Conservation (phyloP, 2,797 vertebrate genomes). For the Silurus aristotelis region DNA sequence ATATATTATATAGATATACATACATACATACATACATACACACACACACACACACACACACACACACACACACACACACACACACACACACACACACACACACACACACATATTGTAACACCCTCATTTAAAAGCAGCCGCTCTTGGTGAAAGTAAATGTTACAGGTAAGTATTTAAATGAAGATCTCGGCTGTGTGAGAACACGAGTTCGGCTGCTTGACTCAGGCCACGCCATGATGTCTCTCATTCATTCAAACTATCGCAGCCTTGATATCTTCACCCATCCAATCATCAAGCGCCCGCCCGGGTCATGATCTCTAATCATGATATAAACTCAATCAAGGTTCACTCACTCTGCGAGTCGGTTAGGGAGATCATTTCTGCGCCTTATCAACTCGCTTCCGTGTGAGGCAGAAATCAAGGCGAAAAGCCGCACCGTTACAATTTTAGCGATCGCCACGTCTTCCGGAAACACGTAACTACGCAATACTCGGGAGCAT, state of each 20-base stretch:
- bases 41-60: not conserved
- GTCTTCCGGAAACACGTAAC: conserved; percentile 87
- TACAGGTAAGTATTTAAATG: not conserved
- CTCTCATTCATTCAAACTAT: conserved; percentile 48
- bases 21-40: not conserved
- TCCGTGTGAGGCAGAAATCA: conserved; percentile 31
- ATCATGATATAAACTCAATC: conserved; percentile 57
- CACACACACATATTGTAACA: not conserved
- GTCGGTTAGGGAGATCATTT: conserved; percentile 93
- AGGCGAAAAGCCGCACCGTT: conserved; percentile 63
- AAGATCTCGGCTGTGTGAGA: not conserved
- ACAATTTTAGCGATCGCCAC: conserved; percentile 79
- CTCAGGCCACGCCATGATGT: conserved; percentile 30
- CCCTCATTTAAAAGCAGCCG: not conserved
- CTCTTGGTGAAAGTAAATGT: no score
- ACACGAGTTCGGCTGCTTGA: not conserved
- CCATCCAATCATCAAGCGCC: not conserved
- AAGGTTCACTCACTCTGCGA: conserved; percentile 87
- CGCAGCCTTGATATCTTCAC: conserved; percentile 45
- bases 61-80: not conserved
- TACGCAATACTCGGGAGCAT: conserved; percentile 15
- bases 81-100: not conserved
- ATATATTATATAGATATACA: no score
- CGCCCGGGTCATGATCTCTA: not conserved
- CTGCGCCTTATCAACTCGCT: conserved; percentile 30